A percentile compares a stretch with the other conserved stretches of the same genome.
Conservation (phyloP, 2,797 vertebrate genomes). For the Chaetodon trifasciatus region DNA sequence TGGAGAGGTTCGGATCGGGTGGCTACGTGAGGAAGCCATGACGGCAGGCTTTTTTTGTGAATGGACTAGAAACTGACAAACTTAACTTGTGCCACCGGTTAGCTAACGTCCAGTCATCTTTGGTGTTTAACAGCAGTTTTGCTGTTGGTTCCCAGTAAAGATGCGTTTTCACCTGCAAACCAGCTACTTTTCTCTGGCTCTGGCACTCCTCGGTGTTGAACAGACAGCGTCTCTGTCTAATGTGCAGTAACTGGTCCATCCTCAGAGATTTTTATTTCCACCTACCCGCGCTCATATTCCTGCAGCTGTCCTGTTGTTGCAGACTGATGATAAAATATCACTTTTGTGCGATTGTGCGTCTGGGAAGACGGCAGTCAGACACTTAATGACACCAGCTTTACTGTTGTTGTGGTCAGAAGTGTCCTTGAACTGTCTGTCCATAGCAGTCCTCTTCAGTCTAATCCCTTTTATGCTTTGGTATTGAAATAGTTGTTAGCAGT, state of each 20-base stretch:
- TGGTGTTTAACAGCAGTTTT: neutral
- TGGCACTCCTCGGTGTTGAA: neutral
- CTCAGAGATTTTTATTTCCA: constrained; percentile 3
- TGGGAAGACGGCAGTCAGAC: neutral
- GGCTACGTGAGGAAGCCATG: constrained; percentile 30
- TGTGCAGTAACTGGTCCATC: constrained; percentile 14
- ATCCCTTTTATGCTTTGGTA: constrained; percentile 6
- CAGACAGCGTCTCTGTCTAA: neutral
- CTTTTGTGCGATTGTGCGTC: neutral
- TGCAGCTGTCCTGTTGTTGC: constrained; percentile 22
- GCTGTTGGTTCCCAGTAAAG: neutral
- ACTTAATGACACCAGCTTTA: neutral
- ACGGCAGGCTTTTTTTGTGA: constrained; percentile 21
- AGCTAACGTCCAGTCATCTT: constrained; percentile 5
- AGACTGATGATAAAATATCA: neutral
- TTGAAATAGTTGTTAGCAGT: constrained; percentile 35
- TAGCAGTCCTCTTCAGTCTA: neutral
- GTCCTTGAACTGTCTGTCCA: neutral
- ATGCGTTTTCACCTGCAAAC: neutral
- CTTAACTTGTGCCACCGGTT: constrained; percentile 48
- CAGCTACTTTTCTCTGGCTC: neutral
- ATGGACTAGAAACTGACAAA: constrained; percentile 52
- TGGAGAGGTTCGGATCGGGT: constrained; percentile 19
- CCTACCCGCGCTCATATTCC: neutral
- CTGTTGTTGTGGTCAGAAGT: neutral